Base-by-base conservation (phyloP, 1,140 invertebrate genomes). In the Sesamia nonagrioides region DNA sequence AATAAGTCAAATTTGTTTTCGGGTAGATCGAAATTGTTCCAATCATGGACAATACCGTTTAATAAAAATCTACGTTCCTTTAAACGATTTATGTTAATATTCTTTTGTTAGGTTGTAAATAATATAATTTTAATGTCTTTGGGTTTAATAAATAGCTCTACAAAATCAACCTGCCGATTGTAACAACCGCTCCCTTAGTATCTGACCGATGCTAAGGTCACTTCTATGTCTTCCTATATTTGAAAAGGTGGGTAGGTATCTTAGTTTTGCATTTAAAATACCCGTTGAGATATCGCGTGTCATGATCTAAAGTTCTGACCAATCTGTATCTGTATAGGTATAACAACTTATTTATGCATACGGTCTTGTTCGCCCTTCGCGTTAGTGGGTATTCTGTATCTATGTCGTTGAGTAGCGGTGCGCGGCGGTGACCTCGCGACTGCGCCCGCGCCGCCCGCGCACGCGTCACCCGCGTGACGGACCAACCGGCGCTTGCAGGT, bases 401-500 rank as follows among this genome's bases (percentile, higher is more conserved):
- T 66, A n/a, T 13, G 60, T 40, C 35, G 56, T 60, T 21, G 42
- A 11, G 27, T 37, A 33, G 69, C 71, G 74, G 45, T 76, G 82
- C 58, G 68, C 48, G 35, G 60, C 60, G 73, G 73, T 75, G 58
- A 27, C 73, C 56, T 63, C 73, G 81, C 80, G 71, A 27, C 27
- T 40, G 77, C 77, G 77, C 68, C 50, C 54, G 66, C 86, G 84
- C 88, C 77, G 77, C 68, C 50, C 54, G 66, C 86, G 84, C 88
- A 87, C 84, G 88, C 87, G 82, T 82, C 84, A 63, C 27, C 79
- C 83, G 87, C 87, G 86, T 89, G 87, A 27, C n/a, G n/a, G 50
- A 7, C n/a, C 58, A 50, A n/a, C 40, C 63, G 72, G 61, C 77
- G 71, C 76, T 58, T 71, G 72, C 82, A 54, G 85, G 84, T 86